Conservation (phyloP, 2,797 vertebrate genomes). For the Cygnus olor region DNA sequence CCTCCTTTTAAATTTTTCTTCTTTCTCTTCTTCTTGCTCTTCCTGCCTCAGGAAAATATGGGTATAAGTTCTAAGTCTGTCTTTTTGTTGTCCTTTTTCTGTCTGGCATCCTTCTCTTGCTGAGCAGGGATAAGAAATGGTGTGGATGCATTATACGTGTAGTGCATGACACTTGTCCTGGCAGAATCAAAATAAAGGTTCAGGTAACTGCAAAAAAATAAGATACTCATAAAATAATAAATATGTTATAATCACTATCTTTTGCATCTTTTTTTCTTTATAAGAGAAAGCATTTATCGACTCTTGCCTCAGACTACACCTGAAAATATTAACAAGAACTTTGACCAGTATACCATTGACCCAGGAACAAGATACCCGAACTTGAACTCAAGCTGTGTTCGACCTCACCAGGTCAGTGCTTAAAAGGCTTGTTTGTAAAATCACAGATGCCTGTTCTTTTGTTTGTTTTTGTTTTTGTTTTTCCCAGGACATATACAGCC, state of each 20-base stretch:
- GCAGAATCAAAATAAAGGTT: not conserved
- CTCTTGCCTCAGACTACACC: slow-evolving; percentile 95
- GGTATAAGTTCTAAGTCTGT: not conserved
- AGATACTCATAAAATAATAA: not conserved
- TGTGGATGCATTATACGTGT: not conserved
- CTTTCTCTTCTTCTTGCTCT: not conserved
- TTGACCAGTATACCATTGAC: slow-evolving; percentile 96
- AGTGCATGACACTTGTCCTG: not conserved
- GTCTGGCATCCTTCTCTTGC: not conserved
- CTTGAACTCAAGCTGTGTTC: slow-evolving; percentile 90
- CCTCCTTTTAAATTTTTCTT: not conserved
- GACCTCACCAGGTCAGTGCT: slow-evolving; percentile 88
- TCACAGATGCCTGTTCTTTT: not conserved
- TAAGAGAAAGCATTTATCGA: slow-evolving; percentile 94
- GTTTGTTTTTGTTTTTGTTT: not conserved
- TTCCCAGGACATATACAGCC: not conserved
- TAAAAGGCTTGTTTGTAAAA: not conserved
- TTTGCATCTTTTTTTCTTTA: not conserved
- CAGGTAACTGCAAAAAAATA: not conserved
- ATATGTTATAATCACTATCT: not conserved
- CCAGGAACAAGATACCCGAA: slow-evolving; percentile 95
- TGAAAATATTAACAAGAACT: slow-evolving; percentile 96
- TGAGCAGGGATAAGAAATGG: not conserved
- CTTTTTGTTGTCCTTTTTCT: not conserved
- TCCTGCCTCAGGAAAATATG: slow-evolving; percentile 41